A percentile compares a stretch with the other conserved stretches of the same genome.
phyloP scores from a whole-genome alignment of 1,140 invertebrate genomes.

The Formica selysi region DNA sequence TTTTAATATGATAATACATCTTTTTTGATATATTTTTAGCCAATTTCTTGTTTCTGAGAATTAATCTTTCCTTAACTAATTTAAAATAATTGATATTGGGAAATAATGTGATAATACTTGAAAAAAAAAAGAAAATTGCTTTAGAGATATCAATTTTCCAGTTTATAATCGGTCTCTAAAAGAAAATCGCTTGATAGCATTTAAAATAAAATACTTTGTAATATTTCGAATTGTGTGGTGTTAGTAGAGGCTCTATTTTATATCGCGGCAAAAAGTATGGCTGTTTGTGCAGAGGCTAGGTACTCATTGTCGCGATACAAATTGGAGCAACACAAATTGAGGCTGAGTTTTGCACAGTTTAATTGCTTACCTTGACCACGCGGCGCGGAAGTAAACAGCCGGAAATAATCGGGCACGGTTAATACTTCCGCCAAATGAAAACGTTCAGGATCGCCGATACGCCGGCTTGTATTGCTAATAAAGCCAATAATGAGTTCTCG shows the following conservation, averaged over 20 bases:
- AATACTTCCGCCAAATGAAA: conserved; percentile 16
- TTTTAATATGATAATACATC: not conserved
- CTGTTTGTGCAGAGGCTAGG: no score
- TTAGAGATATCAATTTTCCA: not conserved
- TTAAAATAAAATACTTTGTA: not conserved
- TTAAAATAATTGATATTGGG: not conserved
- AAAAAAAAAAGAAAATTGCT: not conserved
- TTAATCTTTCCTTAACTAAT: not conserved
- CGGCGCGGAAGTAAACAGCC: conserved; percentile 24
- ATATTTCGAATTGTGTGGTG: conserved; percentile 5
- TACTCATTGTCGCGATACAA: conserved; percentile 8
- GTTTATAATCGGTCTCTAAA: not conserved
- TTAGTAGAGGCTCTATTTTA: no score
- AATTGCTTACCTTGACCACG: conserved; percentile 54
- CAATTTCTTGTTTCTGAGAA: not conserved
- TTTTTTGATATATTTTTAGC: not conserved
- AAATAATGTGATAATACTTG: not conserved
- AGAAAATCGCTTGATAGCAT: not conserved
- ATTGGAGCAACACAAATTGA: conserved; percentile 26
- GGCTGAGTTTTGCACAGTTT: conserved; percentile 38
- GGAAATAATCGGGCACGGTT: conserved; percentile 31
- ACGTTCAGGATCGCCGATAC: conserved; percentile 10
- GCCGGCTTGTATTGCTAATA: not conserved
- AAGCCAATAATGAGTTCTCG: not conserved
- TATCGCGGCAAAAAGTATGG: no score